These are phyloP conservation scores for Scaptomyza tumidula DNA, from an alignment of 2,888 invertebrate genomes.

Conservation along the genomic window DNA sequence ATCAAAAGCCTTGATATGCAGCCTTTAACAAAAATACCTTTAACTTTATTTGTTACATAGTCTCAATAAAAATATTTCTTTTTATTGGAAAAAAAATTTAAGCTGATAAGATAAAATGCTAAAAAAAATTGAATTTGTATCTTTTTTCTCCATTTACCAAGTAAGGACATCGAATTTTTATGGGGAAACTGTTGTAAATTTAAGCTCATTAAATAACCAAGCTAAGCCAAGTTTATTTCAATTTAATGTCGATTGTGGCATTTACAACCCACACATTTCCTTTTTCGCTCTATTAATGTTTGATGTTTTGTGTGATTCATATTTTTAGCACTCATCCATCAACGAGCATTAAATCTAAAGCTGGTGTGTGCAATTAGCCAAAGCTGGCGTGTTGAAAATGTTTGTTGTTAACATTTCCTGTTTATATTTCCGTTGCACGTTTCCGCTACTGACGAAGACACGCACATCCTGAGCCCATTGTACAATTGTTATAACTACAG, in stretches of 20 bases:
- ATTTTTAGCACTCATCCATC: slow-evolving; percentile 16
- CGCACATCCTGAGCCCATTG: slow-evolving; percentile 56
- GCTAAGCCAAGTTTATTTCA: no score
- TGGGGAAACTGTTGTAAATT: no score
- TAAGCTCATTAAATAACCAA: no score
- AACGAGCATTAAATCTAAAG: slow-evolving; percentile 8
- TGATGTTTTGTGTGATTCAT: not conserved
- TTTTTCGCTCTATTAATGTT: not conserved
- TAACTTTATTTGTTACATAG: no score
- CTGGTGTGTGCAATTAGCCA: slow-evolving; percentile 63
- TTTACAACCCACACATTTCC: not conserved
- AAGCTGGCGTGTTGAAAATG: slow-evolving; percentile 61
- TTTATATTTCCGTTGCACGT: slow-evolving; percentile 71
- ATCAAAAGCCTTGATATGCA: not conserved
- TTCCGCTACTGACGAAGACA: slow-evolving; percentile 61
- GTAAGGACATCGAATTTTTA: no score
- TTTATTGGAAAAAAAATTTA: no score
- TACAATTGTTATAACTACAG: not conserved
- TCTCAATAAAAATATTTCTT: no score
- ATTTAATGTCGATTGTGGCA: not conserved
- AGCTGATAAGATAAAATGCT: no score
- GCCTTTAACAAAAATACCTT: not conserved
- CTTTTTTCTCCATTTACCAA: no score
- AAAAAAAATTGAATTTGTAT: no score
- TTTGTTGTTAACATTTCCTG: slow-evolving; percentile 70